Evolutionary conservation across 2,113 vertebrate genomes (phyloP).

Genomic region (Girardinichthys multiradiatus): DNA sequence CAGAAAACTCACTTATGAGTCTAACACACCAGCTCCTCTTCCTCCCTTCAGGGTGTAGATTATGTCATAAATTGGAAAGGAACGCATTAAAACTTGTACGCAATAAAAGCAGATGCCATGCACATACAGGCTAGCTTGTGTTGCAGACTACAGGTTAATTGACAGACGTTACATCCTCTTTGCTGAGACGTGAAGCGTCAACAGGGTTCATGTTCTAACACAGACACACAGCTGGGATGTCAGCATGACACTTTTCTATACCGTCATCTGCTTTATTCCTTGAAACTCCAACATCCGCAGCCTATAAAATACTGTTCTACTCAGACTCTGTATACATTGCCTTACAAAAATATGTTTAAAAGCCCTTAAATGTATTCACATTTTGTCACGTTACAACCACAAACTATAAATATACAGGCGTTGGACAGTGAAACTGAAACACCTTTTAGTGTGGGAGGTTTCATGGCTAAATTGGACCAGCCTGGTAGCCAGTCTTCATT

Average conservation of each 20-base stretch:
- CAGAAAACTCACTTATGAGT: not conserved
- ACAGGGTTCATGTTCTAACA: constrained; percentile 19
- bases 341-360: too few species aligned
- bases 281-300: not conserved
- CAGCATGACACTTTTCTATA: not conserved
- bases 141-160: not conserved
- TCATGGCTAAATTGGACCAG: too few species aligned
- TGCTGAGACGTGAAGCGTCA: not conserved
- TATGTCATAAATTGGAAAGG: not conserved
- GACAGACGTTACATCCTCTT: not conserved
- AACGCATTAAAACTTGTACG: too few species aligned
- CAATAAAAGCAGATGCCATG: constrained; percentile 2
- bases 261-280: not conserved
- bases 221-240: constrained; percentile 3
- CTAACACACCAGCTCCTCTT: not conserved
- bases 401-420: too few species aligned
- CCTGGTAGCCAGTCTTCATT: too few species aligned
- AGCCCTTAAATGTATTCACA: too few species aligned
- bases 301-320: not conserved
- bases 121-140: not conserved
- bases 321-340: not conserved
- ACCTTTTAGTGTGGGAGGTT: too few species aligned
- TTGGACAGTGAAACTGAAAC: too few species aligned
- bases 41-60: not conserved
- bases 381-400: too few species aligned